Percentiles rank a stretch among this genome's conserved stretches.
These are phyloP conservation scores for Manduca sexta DNA, from an alignment of 1,140 invertebrate species.

Conservation along the genomic window DNA sequence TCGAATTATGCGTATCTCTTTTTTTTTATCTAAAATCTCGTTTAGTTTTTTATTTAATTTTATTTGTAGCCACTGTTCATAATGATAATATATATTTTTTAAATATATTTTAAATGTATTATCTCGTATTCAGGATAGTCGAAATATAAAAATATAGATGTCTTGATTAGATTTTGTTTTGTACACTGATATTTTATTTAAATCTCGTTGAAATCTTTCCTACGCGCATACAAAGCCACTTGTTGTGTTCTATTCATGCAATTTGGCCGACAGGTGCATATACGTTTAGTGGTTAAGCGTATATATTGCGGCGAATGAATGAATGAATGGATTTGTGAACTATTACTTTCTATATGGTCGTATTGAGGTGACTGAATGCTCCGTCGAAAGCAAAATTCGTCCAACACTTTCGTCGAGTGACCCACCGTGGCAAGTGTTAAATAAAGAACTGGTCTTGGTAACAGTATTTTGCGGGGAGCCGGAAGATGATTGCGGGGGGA, in stretches of 20 bases:
- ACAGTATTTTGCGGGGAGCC: slow-evolving; percentile 49
- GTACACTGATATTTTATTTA: no score
- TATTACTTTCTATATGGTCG: slow-evolving; percentile 62
- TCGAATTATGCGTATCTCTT: no score
- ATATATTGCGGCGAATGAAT: no score
- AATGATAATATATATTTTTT: not conserved
- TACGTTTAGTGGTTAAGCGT: no score
- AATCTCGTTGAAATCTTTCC: not conserved
- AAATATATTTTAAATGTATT: not conserved
- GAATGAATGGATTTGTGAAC: slow-evolving; percentile 14
- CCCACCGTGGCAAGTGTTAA: slow-evolving; percentile 40
- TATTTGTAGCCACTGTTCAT: no score
- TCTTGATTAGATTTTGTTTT: no score
- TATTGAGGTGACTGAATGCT: slow-evolving; percentile 34
- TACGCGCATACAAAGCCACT: not conserved
- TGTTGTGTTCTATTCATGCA: not conserved
- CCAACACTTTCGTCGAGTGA: slow-evolving; percentile 62
- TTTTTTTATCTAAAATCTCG: no score
- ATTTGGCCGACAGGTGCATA: not conserved
- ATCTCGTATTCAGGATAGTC: no score
- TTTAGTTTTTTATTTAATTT: no score
- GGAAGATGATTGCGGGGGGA: slow-evolving; percentile 16
- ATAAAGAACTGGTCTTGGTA: slow-evolving; percentile 61
- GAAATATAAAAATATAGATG: no score
- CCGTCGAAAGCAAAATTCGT: slow-evolving; percentile 66